These are phyloP conservation scores for Trichonephila inaurata DNA, from an alignment of 1,140 invertebrate species.

Conservation along the genomic window DNA sequence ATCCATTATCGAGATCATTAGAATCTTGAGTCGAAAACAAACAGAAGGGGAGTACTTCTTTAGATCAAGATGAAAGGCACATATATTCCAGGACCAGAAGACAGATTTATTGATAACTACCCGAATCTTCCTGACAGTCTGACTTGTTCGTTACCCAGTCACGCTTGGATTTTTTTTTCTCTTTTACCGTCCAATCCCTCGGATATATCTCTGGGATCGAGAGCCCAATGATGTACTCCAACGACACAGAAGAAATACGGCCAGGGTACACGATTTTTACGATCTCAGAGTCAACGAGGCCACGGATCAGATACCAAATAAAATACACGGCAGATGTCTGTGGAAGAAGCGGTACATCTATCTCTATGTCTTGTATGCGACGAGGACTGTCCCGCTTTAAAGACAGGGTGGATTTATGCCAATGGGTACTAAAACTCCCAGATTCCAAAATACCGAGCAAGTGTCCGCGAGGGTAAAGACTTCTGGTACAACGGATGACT, in stretches of 20 bases:
- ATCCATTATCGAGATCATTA: slow-evolving; percentile 63
- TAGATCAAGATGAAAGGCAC: slow-evolving; percentile 56
- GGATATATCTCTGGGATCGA: slow-evolving; percentile 36
- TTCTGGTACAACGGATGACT: not conserved
- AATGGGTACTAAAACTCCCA: not conserved
- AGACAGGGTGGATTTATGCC: slow-evolving; percentile 33
- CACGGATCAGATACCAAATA: slow-evolving; percentile 45
- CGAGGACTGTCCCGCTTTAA: not conserved
- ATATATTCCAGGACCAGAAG: slow-evolving; percentile 8
- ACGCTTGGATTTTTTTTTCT: not conserved
- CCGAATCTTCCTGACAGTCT: not conserved
- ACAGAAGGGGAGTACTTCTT: not conserved
- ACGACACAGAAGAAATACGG: slow-evolving; percentile 58
- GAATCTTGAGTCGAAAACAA: slow-evolving; percentile 27
- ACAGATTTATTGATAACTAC: slow-evolving; percentile 51
- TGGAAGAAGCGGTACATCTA: not conserved
- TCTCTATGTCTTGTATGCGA: slow-evolving; percentile 51
- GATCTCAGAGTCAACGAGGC: slow-evolving; percentile 33
- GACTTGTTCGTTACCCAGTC: slow-evolving; percentile 53
- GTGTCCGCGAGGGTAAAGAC: not conserved
- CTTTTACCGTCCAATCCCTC: not conserved
- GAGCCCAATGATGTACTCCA: slow-evolving; percentile 55
- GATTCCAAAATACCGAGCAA: not conserved
- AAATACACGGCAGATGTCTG: slow-evolving; percentile 40
- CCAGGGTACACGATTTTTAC: slow-evolving; percentile 42